These are phyloP conservation scores for Ovis canadensis DNA, from an alignment of 2,113 vertebrate genomes.

Conservation along the genomic window DNA sequence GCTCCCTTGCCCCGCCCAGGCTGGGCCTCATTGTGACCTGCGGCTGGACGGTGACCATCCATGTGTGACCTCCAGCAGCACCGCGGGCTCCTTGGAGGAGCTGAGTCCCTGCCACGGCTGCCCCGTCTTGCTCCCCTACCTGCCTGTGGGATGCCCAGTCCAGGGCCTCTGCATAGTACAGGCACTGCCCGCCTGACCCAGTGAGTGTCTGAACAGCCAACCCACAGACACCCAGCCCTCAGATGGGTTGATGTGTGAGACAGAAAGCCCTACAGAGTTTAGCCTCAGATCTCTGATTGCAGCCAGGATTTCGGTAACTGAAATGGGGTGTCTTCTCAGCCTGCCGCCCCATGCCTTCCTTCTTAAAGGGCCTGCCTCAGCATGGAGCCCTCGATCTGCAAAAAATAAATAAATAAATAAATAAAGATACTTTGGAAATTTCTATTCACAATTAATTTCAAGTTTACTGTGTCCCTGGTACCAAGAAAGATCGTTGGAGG, in stretches of 20 bases:
- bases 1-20: rapidly evolving
- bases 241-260: neutral
- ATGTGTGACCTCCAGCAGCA: too few species aligned
- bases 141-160: rapidly evolving
- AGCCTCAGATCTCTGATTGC: neutral
- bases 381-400: neutral
- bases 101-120: rapidly evolving
- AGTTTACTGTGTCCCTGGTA: neutral
- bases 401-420: too few species aligned
- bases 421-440: neutral
- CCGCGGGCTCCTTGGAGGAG: rapidly evolving
- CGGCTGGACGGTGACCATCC: rapidly evolving
- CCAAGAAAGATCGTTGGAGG: rapidly evolving
- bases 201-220: rapidly evolving
- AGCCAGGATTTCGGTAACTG: rapidly evolving
- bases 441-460: neutral
- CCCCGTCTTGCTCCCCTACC: rapidly evolving
- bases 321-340: neutral
- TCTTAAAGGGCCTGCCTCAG: neutral
- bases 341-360: rapidly evolving
- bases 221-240: neutral
- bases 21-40: rapidly evolving
- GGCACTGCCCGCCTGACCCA: rapidly evolving
- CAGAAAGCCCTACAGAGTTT: rapidly evolving
- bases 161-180: rapidly evolving